Percentiles rank a stretch among this genome's conserved stretches.
phyloP scores from a whole-genome alignment of 2,113 vertebrate genomes.

The Syngnathus floridae region DNA sequence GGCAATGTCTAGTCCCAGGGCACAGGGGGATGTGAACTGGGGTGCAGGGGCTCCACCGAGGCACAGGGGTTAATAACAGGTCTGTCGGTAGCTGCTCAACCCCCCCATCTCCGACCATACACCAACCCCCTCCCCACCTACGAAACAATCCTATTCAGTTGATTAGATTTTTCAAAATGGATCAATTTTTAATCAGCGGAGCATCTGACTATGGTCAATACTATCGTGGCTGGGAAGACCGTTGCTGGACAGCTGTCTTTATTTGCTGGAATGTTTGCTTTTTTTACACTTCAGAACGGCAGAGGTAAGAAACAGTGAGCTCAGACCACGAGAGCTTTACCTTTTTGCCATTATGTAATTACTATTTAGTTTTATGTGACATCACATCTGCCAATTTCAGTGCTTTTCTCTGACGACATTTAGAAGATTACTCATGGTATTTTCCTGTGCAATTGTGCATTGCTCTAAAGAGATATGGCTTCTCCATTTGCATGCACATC shows the following conservation, averaged over 20 bases:
- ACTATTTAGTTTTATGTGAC: neutral
- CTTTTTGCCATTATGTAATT: neutral
- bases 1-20: slow-evolving; percentile 72
- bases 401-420: slow-evolving; percentile 20
- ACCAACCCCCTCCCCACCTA: slow-evolving; percentile 70
- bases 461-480: slow-evolving; percentile 21
- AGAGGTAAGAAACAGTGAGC: slow-evolving; percentile 33
- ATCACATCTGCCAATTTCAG: slow-evolving; percentile 17
- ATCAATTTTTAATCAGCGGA: slow-evolving; percentile 99
- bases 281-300: slow-evolving; percentile 76
- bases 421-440: slow-evolving; percentile 9
- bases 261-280: slow-evolving; percentile 93
- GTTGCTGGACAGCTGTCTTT: slow-evolving; percentile 80
- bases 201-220: slow-evolving; percentile 99
- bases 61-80: slow-evolving; percentile 98
- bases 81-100: slow-evolving; percentile 88
- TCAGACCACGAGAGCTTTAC: slow-evolving; percentile 45
- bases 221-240: slow-evolving; percentile 77
- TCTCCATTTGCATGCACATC: slow-evolving; percentile 39
- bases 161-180: slow-evolving; percentile 99
- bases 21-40: slow-evolving; percentile 62
- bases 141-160: slow-evolving; percentile 98
- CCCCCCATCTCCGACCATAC: slow-evolving; percentile 60
- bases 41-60: slow-evolving; percentile 65
- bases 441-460: neutral